Evolutionary conservation across 2,113 vertebrate genomes (phyloP), one percentile per base, ranked within the genome.

Genomic region (Anguilla rostrata): DNA sequence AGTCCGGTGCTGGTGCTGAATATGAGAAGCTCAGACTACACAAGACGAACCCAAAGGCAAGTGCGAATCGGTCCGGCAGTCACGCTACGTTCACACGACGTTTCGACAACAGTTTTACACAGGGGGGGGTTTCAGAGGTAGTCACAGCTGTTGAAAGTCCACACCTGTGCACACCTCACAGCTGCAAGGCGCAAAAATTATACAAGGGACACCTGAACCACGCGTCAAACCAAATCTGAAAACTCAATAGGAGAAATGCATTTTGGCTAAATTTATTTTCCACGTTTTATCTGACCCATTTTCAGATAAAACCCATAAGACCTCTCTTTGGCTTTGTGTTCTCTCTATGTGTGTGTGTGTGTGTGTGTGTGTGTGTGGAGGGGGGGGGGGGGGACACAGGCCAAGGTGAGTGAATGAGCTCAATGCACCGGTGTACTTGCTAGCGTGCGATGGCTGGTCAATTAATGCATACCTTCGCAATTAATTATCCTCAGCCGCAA

Each of bases 391-490:
- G 14, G 34, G 83, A 63, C 57, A 0, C 78, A 29, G 12, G 81
- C 1, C 7, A 53, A 29, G 34, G 41, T 22, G 60, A 66, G 26
- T 66, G 20, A 66, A 75, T 66, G 1, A 75, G 26, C 12, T 75
- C n/a, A 75, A 75, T 75, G 71, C 7, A 34, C 34, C 5, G 8
- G 71, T 75, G 26, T 75, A 75, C 20, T 29, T 14, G 81, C 0
- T 53, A 6, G n/a, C 12, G 34, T 49, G 43, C 11, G 22, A 82
- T 80, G 14, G 41, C 39, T 49, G 16, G 18, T 22, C 22, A 18
- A 43, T 34, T 15, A 46, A 53, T 14, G 39, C 86, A 78, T 86
- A 90, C 87, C 88, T 80, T 87, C n/a, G 80, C 12, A 78, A 82
- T 16, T 22, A 29, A 84, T 82, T n/a, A 79, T 29, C 57, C 66